These are phyloP conservation scores for Anguilla anguilla DNA, from an alignment of 2,797 vertebrate genomes.

Conservation along the genomic window DNA sequence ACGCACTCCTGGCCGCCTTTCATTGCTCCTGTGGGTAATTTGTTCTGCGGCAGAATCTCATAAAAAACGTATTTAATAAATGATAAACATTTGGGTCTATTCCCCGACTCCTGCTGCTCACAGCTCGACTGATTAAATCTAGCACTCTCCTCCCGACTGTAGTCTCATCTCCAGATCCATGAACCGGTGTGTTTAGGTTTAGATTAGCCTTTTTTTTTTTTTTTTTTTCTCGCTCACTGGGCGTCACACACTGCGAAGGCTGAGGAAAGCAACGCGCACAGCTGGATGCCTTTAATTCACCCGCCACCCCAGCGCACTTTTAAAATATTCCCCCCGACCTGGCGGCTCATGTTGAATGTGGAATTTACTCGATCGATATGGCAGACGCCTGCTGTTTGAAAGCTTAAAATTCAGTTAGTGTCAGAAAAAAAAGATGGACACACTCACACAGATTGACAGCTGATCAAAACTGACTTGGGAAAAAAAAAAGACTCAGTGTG, in stretches of 20 bases:
- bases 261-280: background rate
- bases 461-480: background rate
- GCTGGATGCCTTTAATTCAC: background rate
- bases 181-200: background rate
- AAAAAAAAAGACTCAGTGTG: no score
- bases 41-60: constrained; percentile 11
- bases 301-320: background rate
- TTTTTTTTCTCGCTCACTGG: background rate
- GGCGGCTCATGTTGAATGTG: background rate
- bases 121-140: background rate
- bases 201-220: background rate
- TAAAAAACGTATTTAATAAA: constrained; percentile 16
- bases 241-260: background rate
- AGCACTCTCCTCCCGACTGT: background rate
- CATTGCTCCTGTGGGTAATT: constrained; percentile 12
- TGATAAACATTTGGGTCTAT: constrained; percentile 17
- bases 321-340: background rate
- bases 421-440: background rate
- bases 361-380: background rate
- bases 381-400: background rate
- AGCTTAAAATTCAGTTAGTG: background rate
- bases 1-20: background rate
- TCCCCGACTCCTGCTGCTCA: background rate
- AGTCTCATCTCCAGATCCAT: background rate
- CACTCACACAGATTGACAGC: background rate